Evolutionary conservation across 2,888 invertebrate genomes (phyloP), one percentile per base, ranked within the genome.

Genomic region (Megamerina dolium): DNA sequence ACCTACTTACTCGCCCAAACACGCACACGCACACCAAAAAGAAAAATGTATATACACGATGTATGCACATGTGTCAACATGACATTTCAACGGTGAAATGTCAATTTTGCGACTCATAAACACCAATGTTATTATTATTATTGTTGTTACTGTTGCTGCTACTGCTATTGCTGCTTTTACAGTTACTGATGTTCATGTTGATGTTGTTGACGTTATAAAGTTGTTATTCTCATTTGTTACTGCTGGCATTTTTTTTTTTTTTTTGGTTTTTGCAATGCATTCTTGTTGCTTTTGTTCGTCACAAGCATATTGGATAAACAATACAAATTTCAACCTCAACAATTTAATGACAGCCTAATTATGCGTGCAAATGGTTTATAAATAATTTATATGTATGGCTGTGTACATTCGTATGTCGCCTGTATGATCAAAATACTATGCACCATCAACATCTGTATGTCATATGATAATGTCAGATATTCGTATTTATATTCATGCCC

Each of bases 291-390:
- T 8, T 10, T 23, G 8, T 23, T 23, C 10, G 23, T 6, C 23
- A n/a, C n/a, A n/a, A n/a, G n/a, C n/a, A n/a, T n/a, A n/a, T n/a
- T n/a, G 23, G 23, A 23, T 23, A 23, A 23, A 23, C 23, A 23
- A 23, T n/a, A n/a, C 23, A 23, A 51, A 49, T 48, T 48, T 53
- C 46, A 59, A 53, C 61, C 60, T 60, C 63, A 56, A 57, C 41
- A 58, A 57, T 64, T 62, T 63, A 62, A 63, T 63, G 66, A 66
- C 66, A 66, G 56, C 54, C 66, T 64, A 64, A 64, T 64, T 64
- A 64, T 66, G 66, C 64, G 65, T 63, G 62, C 61, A 66, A 66
- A 64, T 62, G 65, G 55, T 62, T 63, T 62, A 64, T 64, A 66
- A 64, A 64, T 66, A 64, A 64, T 64, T 64, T 55, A 60, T 58